phyloP scores from a whole-genome alignment of 2,113 vertebrate genomes.

The Heteronetta atricapilla region DNA sequence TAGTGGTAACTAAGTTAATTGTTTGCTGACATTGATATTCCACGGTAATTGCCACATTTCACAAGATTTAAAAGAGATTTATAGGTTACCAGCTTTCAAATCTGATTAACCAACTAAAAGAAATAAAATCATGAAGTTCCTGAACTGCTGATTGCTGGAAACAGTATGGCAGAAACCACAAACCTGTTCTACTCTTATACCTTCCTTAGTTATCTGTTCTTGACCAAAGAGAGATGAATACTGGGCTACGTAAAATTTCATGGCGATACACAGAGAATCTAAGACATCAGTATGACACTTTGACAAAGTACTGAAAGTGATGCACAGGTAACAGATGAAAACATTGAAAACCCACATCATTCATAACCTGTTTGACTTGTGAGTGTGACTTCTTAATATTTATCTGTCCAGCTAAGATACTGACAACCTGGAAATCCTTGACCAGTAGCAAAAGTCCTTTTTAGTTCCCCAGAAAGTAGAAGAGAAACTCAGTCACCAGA shows the following conservation, averaged over 20 bases:
- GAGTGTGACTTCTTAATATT: not conserved
- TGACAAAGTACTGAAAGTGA: not conserved
- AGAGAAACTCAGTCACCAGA: not conserved
- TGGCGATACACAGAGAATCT: rapidly evolving
- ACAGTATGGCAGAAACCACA: not conserved
- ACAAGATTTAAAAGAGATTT: not conserved
- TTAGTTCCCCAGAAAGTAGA: not conserved
- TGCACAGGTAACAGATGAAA: not conserved
- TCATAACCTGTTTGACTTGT: rapidly evolving
- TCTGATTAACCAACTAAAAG: not conserved
- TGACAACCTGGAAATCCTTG: not conserved
- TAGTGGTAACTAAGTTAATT: constrained; percentile 28
- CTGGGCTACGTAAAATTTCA: rapidly evolving
- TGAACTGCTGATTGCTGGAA: not conserved
- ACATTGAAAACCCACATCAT: rapidly evolving
- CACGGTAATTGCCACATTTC: not conserved
- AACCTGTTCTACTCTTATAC: not conserved
- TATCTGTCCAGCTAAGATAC: not conserved
- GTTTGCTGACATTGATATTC: constrained; percentile 24
- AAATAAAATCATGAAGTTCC: not conserved
- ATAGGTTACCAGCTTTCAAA: not conserved
- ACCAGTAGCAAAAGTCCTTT: not conserved
- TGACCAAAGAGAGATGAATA: not conserved
- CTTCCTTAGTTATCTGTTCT: not conserved
- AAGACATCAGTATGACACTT: rapidly evolving